phyloP scores from a whole-genome alignment of 1,140 invertebrate genomes.

The Tetramorium parvispinum region DNA sequence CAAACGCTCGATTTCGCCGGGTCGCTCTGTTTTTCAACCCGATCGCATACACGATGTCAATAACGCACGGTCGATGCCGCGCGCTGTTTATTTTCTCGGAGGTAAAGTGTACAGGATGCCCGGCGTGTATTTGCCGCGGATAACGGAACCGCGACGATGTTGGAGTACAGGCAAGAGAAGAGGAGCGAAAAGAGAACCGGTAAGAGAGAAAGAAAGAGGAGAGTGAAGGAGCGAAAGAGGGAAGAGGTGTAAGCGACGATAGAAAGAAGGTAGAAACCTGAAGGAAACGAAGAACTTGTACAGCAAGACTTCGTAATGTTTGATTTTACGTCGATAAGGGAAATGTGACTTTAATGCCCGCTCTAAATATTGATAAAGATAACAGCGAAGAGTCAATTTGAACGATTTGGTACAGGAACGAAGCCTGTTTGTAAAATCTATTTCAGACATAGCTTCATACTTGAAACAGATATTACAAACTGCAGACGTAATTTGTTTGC shows the following conservation, averaged over 20 bases:
- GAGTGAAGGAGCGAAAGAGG: not conserved
- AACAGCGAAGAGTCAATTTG: constrained; percentile 1
- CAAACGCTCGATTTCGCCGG: constrained; percentile 50
- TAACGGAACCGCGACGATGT: constrained; percentile 68
- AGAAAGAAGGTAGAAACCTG: constrained; percentile 50
- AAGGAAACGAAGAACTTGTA: constrained; percentile 48
- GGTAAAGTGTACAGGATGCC: constrained; percentile 65
- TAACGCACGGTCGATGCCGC: constrained; percentile 46
- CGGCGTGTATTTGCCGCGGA: constrained; percentile 66
- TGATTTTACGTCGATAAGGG: constrained; percentile 17
- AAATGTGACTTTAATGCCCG: not conserved
- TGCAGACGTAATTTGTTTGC: not conserved
- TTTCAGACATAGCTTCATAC: not conserved
- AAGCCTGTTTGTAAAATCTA: not conserved
- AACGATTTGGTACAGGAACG: not conserved
- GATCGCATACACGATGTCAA: constrained; percentile 43
- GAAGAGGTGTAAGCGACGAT: constrained; percentile 20
- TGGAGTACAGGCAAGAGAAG: not conserved
- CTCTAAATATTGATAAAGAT: constrained; percentile 29
- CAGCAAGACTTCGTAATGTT: constrained; percentile 9
- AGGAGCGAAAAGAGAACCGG: not conserved
- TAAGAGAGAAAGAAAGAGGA: not conserved
- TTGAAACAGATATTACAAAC: not conserved
- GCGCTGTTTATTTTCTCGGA: constrained; percentile 69
- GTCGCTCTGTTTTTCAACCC: constrained; percentile 32